Conservation (phyloP, 2,888 invertebrate species). For the Drosophila kambysellisi region DNA sequence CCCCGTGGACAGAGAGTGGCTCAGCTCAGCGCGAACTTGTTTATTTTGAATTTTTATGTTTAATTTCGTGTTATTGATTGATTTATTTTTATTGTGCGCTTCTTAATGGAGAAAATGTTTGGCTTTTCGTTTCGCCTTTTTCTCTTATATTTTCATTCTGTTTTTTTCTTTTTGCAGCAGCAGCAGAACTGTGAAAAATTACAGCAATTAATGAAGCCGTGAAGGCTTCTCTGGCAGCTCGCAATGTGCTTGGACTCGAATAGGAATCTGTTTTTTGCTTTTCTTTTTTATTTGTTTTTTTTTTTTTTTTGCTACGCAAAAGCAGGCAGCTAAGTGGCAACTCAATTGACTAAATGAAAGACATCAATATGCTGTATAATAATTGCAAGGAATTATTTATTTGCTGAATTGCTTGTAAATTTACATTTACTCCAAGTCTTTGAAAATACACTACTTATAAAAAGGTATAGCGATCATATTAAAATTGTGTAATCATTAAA, state of each 20-base stretch:
- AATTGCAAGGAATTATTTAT: conserved; percentile 6
- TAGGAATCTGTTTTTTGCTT: conserved; percentile 17
- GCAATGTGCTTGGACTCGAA: conserved; percentile 12
- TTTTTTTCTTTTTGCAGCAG: conserved; percentile 20
- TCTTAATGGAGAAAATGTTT: conserved; percentile 70
- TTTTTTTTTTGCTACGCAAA: conserved; percentile 8
- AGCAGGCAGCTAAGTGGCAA: conserved; percentile 36
- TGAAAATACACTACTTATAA: neutral
- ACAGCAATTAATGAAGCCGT: conserved; percentile 64
- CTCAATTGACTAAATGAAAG: conserved; percentile 56
- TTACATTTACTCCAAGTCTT: neutral
- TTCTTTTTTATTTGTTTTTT: neutral
- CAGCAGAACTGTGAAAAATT: conserved; percentile 61
- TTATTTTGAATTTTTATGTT: conserved; percentile 72
- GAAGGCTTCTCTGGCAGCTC: conserved; percentile 50
- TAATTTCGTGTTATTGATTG: conserved; percentile 80
- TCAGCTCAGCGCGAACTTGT: conserved; percentile 59
- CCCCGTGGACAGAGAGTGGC: conserved; percentile 38
- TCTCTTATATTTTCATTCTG: conserved; percentile 2
- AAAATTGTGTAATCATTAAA: neutral
- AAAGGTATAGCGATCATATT: neutral
- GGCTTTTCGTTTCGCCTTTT: conserved; percentile 30
- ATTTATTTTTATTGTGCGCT: conserved; percentile 78
- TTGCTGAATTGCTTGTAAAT: neutral
- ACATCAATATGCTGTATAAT: conserved; percentile 15